Conservation (phyloP, 2,888 invertebrate genomes). For the Ctena decussata region DNA sequence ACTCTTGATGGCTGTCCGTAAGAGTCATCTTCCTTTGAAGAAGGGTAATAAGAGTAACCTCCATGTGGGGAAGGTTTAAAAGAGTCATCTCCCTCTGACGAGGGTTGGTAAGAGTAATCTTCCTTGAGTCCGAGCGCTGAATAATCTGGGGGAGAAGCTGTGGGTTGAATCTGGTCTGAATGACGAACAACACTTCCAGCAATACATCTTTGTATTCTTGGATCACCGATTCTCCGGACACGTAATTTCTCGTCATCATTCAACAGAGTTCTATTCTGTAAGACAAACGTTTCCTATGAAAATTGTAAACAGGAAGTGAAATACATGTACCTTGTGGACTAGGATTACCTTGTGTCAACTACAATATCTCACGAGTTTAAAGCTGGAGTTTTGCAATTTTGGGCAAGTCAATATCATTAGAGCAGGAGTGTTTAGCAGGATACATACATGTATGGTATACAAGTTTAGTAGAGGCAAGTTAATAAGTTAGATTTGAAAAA, state of each 20-base stretch:
- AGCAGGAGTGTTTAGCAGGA: too few species aligned
- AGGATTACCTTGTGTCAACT: too few species aligned
- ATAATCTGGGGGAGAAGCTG: neutral
- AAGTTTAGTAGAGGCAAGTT: too few species aligned
- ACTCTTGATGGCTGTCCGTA: neutral
- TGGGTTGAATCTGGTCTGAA: conserved; percentile 14
- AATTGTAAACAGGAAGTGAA: too few species aligned
- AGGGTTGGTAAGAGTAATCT: neutral
- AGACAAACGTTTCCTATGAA: too few species aligned
- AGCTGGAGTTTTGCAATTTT: too few species aligned
- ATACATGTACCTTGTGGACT: too few species aligned
- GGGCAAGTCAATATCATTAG: too few species aligned
- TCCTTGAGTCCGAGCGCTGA: too few species aligned
- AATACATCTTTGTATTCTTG: conserved; percentile 32
- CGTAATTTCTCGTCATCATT: conserved; percentile 40
- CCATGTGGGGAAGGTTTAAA: neutral
- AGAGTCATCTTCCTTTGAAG: neutral
- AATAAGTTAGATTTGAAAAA: too few species aligned
- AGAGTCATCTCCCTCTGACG: neutral
- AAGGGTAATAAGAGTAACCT: conserved; percentile 14
- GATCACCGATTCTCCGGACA: conserved; percentile 33
- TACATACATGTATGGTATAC: too few species aligned
- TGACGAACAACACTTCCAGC: conserved; percentile 49
- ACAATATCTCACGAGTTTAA: too few species aligned
- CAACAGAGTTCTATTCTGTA: conserved; percentile 51